Evolutionary conservation across 2,797 vertebrate species (phyloP).

Genomic region (Lagocephalus sceleratus): DNA sequence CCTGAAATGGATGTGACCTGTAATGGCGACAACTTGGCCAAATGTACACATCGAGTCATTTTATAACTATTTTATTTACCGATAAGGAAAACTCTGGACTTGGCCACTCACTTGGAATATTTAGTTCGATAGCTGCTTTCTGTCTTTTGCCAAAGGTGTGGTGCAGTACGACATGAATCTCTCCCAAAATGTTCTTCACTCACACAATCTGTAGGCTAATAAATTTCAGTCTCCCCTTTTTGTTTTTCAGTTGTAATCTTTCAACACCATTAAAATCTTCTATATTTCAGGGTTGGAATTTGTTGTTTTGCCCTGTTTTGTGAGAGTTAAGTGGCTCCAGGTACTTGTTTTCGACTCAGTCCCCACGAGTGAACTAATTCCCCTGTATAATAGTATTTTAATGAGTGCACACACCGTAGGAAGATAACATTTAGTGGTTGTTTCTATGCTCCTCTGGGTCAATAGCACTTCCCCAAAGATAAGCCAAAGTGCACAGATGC

Average conservation of each 20-base stretch:
- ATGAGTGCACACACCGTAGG: conserved; percentile 47
- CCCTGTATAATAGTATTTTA: conserved; percentile 62
- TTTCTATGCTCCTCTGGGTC: conserved; percentile 56
- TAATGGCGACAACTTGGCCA: conserved; percentile 74
- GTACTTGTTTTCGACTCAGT: conserved; percentile 57
- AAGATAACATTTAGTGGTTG: conserved; percentile 46
- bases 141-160: conserved; percentile 91
- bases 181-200: conserved; percentile 83
- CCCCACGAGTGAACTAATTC: conserved; percentile 42
- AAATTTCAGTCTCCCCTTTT: conserved; percentile 79
- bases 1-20: conserved; percentile 72
- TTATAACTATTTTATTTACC: conserved; percentile 86
- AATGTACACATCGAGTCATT: conserved; percentile 83
- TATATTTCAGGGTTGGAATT: conserved; percentile 11
- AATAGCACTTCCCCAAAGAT: conserved; percentile 42
- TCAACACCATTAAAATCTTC: conserved; percentile 2
- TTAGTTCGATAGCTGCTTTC: conserved; percentile 82
- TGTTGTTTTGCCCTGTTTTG: conserved; percentile 7
- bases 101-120: conserved; percentile 61
- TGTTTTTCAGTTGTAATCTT: conserved; percentile 9
- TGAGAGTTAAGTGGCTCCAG: conserved; percentile 11
- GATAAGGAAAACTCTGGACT: conserved; percentile 82
- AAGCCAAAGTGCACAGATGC: conserved; percentile 30
- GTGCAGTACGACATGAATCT: conserved; percentile 72
- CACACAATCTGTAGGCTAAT: conserved; percentile 85